Evolutionary conservation across 2,888 invertebrate genomes (phyloP).

Genomic region (Synergus japonicus): DNA sequence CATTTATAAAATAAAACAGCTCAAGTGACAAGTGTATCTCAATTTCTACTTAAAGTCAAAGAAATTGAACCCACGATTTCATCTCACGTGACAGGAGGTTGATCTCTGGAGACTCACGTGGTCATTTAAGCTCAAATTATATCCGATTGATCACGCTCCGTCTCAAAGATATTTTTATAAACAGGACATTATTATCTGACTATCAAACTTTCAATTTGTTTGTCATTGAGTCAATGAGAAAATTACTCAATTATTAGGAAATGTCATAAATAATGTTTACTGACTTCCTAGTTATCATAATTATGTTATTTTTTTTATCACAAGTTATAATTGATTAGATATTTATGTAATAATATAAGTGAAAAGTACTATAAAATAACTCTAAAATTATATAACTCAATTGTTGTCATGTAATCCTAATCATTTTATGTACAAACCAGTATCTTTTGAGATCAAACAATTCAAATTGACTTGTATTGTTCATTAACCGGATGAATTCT

Average conservation of each 20-base stretch:
- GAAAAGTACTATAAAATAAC: background rate
- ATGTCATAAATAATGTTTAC: background rate
- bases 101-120: background rate
- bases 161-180: background rate
- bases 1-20: background rate
- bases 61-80: background rate
- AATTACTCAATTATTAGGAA: background rate
- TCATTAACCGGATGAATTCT: constrained; percentile 26
- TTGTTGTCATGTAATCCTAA: constrained; percentile 9
- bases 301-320: background rate
- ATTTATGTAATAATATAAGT: background rate
- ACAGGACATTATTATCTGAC: constrained; percentile 1
- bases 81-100: background rate
- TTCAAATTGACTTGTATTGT: constrained; percentile 28
- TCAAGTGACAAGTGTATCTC: background rate
- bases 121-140: background rate
- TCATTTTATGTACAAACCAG: constrained; percentile 8
- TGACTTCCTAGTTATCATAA: background rate
- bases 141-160: background rate
- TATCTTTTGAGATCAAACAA: constrained; percentile 12
- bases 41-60: too few relatives aligned
- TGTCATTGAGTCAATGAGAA: background rate
- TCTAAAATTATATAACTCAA: constrained; percentile 27
- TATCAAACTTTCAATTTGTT: constrained; percentile 18
- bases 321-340: background rate